A percentile compares a stretch with the other conserved stretches of the same genome.
phyloP scores from a whole-genome alignment of 2,888 invertebrate species.

The Lymantria monacha region DNA sequence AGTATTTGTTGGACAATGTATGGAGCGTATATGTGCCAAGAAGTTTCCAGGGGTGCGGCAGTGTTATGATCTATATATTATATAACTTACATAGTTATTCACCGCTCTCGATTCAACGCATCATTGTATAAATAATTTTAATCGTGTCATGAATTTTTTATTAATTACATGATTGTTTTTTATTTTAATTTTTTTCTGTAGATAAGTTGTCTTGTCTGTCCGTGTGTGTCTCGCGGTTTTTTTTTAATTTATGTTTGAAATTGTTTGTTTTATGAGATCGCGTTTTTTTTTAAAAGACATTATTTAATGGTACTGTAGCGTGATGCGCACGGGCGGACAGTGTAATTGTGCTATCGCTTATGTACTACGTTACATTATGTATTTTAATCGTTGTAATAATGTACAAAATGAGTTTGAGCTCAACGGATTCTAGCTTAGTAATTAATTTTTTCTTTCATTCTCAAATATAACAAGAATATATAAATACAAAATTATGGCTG shows the following conservation, averaged over 20 bases:
- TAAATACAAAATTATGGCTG: constrained; percentile 51
- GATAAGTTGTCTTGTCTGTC: constrained; percentile 44
- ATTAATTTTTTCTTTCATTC: constrained; percentile 41
- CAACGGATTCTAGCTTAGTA: constrained; percentile 73
- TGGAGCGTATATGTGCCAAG: constrained; percentile 43
- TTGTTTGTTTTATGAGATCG: constrained; percentile 35
- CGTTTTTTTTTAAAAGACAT: constrained; percentile 50
- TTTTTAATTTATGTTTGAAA: constrained; percentile 41
- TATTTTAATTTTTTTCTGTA: constrained; percentile 39
- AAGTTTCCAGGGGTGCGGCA: constrained; percentile 23
- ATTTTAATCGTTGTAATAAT: constrained; percentile 73
- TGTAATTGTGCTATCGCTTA: constrained; percentile 64
- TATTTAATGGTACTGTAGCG: constrained; percentile 34
- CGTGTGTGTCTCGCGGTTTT: constrained; percentile 35
- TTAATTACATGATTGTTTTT: constrained; percentile 37
- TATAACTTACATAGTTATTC: constrained; percentile 26
- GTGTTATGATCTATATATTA: constrained; percentile 22
- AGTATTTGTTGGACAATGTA: constrained; percentile 36
- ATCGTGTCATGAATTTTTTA: constrained; percentile 40
- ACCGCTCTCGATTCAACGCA: constrained; percentile 41
- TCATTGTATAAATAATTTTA: constrained; percentile 48
- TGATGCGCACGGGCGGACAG: constrained; percentile 24
- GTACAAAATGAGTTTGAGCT: constrained; percentile 80
- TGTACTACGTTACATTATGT: constrained; percentile 55
- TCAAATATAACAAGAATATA: constrained; percentile 37